Conservation (phyloP, 2,888 invertebrate species). For the Cryptus viduatorius region DNA sequence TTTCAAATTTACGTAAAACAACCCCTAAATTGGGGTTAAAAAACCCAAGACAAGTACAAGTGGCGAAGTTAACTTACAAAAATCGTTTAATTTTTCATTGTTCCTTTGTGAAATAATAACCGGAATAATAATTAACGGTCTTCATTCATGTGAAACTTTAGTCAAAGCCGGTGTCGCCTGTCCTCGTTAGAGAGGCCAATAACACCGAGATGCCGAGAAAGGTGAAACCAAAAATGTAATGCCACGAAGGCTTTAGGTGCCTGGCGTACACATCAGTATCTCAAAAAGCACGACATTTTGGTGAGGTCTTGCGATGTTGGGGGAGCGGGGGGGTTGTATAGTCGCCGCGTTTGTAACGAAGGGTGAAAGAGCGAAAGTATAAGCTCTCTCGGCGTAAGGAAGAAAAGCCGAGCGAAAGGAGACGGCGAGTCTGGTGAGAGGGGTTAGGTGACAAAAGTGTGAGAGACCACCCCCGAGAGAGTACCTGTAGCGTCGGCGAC, state of each 20-base stretch:
- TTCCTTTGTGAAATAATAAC: neutral
- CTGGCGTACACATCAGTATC: slow-evolving; percentile 21
- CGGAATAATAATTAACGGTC: slow-evolving; percentile 12
- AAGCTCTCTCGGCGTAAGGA: neutral
- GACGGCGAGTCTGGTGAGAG: slow-evolving; percentile 10
- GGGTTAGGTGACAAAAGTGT: slow-evolving; percentile 36
- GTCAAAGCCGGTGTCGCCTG: slow-evolving; percentile 31
- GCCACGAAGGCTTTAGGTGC: slow-evolving; percentile 10
- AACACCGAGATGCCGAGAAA: slow-evolving; percentile 19
- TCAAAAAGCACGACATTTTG: slow-evolving; percentile 60
- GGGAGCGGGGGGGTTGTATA: neutral
- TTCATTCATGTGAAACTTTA: slow-evolving; percentile 6
- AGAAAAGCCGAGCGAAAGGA: slow-evolving; percentile 24
- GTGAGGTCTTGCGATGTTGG: slow-evolving; percentile 17
- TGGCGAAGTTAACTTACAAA: no score
- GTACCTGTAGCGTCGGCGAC: slow-evolving; percentile 64
- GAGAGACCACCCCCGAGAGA: slow-evolving; percentile 38
- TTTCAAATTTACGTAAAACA: no score
- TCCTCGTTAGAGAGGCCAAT: slow-evolving; percentile 26
- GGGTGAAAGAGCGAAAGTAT: slow-evolving; percentile 19
- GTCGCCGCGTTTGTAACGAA: slow-evolving; percentile 16
- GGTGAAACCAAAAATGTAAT: slow-evolving; percentile 41
- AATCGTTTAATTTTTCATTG: neutral
- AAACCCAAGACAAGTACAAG: no score
- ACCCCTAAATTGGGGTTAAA: no score